Conservation (phyloP, 2,797 vertebrate genomes). For the Cuculus canorus region DNA sequence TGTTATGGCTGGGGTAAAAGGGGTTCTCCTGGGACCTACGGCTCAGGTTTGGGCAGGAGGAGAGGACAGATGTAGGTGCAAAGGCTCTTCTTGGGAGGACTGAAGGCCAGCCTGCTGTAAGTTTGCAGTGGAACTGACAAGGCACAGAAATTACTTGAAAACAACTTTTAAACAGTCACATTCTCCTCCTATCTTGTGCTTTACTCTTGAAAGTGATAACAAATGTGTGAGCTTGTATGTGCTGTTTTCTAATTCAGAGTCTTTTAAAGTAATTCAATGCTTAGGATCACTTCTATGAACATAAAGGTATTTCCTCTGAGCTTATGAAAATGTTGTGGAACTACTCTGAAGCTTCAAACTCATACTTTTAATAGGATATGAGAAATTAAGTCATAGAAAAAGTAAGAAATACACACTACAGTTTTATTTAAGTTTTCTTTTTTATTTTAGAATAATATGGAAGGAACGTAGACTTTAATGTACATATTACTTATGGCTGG, state of each 20-base stretch:
- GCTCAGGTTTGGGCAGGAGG: not conserved
- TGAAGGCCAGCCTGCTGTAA: accelerated
- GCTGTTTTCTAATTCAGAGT: not conserved
- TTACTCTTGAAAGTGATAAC: not conserved
- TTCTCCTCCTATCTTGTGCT: not conserved
- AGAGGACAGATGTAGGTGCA: not conserved
- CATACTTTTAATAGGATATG: not conserved
- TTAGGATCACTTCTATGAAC: not conserved
- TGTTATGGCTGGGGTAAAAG: not conserved
- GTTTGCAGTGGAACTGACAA: not conserved
- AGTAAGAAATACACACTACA: not conserved
- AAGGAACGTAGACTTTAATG: not conserved
- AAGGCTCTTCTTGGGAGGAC: accelerated
- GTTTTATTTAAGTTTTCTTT: not conserved
- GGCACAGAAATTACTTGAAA: not conserved
- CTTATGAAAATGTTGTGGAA: not conserved
- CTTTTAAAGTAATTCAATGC: not conserved
- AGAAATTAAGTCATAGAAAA: not conserved
- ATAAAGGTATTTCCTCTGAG: not conserved
- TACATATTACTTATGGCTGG: not conserved
- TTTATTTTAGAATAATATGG: not conserved
- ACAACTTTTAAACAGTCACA: not conserved
- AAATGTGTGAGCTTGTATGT: not conserved
- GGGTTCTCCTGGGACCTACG: accelerated
- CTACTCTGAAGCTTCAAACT: not conserved